A percentile compares a stretch with the other conserved stretches of the same genome.
These are phyloP conservation scores for Danio kyathit DNA, from an alignment of 2,797 vertebrate species.

Conservation along the genomic window DNA sequence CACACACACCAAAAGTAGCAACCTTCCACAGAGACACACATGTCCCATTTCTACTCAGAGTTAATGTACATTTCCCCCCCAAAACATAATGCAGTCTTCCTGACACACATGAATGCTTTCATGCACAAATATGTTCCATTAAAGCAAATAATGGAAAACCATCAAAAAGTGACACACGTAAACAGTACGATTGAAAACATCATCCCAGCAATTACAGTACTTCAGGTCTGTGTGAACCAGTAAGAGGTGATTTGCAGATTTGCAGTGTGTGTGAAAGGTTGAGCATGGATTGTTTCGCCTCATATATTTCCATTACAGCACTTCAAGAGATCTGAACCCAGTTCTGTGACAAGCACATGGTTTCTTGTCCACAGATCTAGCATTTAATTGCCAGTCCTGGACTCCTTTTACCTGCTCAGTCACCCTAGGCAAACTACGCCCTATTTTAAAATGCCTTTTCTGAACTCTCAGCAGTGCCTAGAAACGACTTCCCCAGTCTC, in stretches of 20 bases:
- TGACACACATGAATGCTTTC: conserved; percentile 1
- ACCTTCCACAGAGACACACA: background rate
- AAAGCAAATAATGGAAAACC: background rate
- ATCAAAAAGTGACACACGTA: background rate
- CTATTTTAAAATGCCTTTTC: conserved; percentile 27
- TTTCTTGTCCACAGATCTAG: background rate
- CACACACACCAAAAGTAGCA: conserved; percentile 4
- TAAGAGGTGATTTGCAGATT: background rate
- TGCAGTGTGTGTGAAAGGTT: background rate
- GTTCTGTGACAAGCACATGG: background rate
- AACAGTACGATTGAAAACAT: background rate
- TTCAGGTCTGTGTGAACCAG: background rate
- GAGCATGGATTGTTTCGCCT: background rate
- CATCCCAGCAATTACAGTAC: background rate
- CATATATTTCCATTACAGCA: conserved; percentile 21
- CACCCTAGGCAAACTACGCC: conserved; percentile 3
- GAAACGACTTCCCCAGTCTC: background rate
- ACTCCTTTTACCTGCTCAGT: conserved; percentile 12
- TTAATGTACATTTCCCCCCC: conserved; percentile 1
- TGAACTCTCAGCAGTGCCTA: conserved; percentile 18
- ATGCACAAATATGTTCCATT: conserved; percentile 28
- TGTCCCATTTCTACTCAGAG: background rate
- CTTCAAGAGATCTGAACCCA: background rate
- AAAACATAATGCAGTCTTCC: background rate
- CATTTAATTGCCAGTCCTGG: background rate